Conservation (phyloP, 1,140 invertebrate species). For the Rhopalosiphum maidis region DNA sequence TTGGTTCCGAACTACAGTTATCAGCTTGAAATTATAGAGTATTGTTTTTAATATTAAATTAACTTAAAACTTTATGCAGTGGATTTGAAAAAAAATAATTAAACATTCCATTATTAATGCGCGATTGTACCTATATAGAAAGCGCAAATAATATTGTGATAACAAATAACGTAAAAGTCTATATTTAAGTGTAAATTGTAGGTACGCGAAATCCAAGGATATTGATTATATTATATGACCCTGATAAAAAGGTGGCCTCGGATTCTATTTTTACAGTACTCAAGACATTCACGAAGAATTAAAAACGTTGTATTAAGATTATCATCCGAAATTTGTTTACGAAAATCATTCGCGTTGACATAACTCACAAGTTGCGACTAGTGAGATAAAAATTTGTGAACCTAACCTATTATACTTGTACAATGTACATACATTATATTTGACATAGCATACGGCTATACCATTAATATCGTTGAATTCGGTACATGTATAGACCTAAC, state of each 20-base stretch:
- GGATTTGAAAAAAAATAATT: neutral
- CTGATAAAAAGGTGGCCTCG: conserved; percentile 19
- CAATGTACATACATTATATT: neutral
- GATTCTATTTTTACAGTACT: conserved; percentile 20
- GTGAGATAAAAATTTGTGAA: neutral
- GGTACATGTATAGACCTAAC: neutral
- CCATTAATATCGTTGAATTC: neutral
- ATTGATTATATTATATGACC: neutral
- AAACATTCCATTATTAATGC: neutral
- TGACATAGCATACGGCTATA: neutral
- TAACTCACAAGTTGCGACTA: neutral
- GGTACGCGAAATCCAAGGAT: neutral
- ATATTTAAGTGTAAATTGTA: neutral
- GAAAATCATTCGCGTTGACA: neutral
- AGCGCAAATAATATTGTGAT: too few species aligned
- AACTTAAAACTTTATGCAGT: neutral
- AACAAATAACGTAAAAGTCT: neutral
- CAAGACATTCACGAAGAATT: neutral
- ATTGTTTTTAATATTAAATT: neutral
- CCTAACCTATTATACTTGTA: neutral
- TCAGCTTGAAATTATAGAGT: neutral
- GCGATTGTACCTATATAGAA: neutral
- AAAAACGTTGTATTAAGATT: neutral
- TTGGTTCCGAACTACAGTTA: neutral
- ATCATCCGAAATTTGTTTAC: conserved; percentile 7